phyloP scores from a whole-genome alignment of 2,797 vertebrate species.

The Muscicapa comitata region DNA sequence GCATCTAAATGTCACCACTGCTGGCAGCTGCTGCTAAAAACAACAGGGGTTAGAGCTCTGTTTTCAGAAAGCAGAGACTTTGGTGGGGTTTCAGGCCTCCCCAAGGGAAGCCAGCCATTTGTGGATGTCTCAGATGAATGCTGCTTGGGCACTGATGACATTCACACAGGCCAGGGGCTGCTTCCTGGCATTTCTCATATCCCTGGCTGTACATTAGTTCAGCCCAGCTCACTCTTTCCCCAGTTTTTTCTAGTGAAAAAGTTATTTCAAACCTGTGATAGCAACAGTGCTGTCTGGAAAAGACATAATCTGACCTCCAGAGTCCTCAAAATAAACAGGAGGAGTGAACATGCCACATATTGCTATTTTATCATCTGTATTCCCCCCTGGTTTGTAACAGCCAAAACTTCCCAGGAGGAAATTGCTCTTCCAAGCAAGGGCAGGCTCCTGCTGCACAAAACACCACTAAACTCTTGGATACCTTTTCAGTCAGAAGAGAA shows the following conservation, averaged over 20 bases:
- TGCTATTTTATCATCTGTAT: background rate
- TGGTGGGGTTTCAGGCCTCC: background rate
- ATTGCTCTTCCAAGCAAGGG: background rate
- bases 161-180: background rate
- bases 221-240: background rate
- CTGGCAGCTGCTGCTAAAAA: background rate
- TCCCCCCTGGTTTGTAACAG: background rate
- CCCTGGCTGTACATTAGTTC: background rate
- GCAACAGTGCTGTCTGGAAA: background rate
- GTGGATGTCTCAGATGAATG: background rate
- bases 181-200: background rate
- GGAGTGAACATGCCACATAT: background rate
- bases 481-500: background rate
- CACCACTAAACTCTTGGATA: background rate
- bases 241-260: background rate
- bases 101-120: background rate
- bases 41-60: background rate
- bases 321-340: background rate
- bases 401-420: background rate
- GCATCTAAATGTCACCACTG: background rate
- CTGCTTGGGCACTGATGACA: background rate
- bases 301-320: background rate
- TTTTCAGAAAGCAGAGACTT: background rate
- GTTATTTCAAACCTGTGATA: background rate
- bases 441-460: background rate